Evolutionary conservation across 2,113 vertebrate species (phyloP).

Genomic region (Rhinoptilus africanus): DNA sequence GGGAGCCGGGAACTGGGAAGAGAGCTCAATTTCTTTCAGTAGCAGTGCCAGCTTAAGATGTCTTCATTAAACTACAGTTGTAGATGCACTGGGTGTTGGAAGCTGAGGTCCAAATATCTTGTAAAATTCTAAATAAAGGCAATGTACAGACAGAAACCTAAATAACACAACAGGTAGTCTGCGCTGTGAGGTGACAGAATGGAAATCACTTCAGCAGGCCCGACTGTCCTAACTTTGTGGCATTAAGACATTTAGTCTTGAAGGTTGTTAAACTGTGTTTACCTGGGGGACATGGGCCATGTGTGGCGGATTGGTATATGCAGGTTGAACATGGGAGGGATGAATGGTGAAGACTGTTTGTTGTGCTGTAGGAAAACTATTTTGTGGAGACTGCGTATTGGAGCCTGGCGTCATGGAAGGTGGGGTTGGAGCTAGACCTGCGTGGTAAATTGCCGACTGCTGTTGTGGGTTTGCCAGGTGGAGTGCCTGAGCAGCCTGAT

Average conservation of each 20-base stretch:
- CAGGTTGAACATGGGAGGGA: slow-evolving; percentile 94
- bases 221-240: slow-evolving; percentile 29
- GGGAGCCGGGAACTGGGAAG: slow-evolving; percentile 47
- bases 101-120: slow-evolving; percentile 53
- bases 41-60: slow-evolving; percentile 62
- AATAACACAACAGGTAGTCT: slow-evolving; percentile 39
- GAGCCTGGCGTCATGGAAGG: slow-evolving; percentile 97
- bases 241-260: slow-evolving; percentile 62
- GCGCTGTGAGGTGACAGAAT: slow-evolving; percentile 56
- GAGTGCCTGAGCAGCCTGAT: slow-evolving; percentile 91
- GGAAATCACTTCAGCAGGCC: slow-evolving; percentile 59
- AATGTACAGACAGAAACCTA: slow-evolving; percentile 63
- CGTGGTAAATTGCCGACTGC: slow-evolving; percentile 93
- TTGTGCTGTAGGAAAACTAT: slow-evolving; percentile 90
- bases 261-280: slow-evolving; percentile 66
- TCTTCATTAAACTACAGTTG: slow-evolving; percentile 63
- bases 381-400: slow-evolving; percentile 95
- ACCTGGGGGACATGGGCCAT: slow-evolving; percentile 98
- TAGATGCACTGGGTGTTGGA: slow-evolving; percentile 43
- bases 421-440: slow-evolving; percentile 90
- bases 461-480: slow-evolving; percentile 92
- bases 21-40: slow-evolving; percentile 63
- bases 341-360: slow-evolving; percentile 95
- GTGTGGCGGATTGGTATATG: slow-evolving; percentile 91
- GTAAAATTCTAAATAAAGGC: slow-evolving; percentile 54